Base-by-base conservation (phyloP, 1,140 invertebrate species). In the Diorhabda sublineata region DNA sequence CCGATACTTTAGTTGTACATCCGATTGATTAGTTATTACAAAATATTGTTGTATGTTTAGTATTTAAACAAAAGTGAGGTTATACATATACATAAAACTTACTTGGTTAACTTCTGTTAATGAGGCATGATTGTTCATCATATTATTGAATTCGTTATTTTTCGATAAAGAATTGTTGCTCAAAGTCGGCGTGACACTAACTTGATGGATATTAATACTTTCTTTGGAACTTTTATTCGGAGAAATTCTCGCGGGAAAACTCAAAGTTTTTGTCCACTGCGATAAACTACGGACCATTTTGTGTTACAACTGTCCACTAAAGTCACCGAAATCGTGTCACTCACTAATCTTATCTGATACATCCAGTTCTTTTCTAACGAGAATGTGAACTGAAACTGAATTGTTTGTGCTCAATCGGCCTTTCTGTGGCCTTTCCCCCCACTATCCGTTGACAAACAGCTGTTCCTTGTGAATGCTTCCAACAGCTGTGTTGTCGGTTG, bases 191-290 rank as follows among this genome's bases (percentile, higher is more conserved):
- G 78, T 80, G 5, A 80, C 76, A 52, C 75, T 78, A 69, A 68
- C 64, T 70, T 77, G 67, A 58, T 74, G 68, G 81, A 73, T 84
- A 82, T 85, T 64, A 83, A 84, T 68, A 85, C 84, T 85, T 86
- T 80, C 91, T 88, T 83, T 91, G 42, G 87, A 87, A 56, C 87
- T 87, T 74, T 90, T 87, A 78, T 92, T 91, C 1, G 91, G 90
- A 64, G 90, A 91, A 74, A 92, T 84, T 79, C 91, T 85, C 74
- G 91, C 89, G 69, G 92, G 92, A 80, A 93, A 93, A 84, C 91
- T 92, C 77, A 93, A 83, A 72, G 91, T 93, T 85, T 93, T 93
- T 76, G 91, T 93, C 92, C 92, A 93, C 85, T 92, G 90, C 61
- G 90, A 88, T 76, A 93, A 81, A 83, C 91, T 92, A 75, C 92